Percentiles rank a stretch among this genome's conserved stretches.
phyloP scores from a whole-genome alignment of 2,113 vertebrate genomes.

The Ciconia stormi region DNA sequence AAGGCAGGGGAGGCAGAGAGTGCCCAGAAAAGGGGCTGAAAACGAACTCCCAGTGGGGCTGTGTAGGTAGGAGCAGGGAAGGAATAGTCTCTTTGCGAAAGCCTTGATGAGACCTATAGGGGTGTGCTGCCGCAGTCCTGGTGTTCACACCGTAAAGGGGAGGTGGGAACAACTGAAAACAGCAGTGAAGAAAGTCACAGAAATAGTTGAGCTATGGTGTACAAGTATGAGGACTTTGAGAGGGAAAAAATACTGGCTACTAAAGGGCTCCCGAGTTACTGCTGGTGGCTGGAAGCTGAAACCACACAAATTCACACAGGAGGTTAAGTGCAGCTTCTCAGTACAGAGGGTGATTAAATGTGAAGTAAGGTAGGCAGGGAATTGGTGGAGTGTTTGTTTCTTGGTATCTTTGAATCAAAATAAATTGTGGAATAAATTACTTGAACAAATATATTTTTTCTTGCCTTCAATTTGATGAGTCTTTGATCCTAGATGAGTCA shows the following conservation, averaged over 20 bases:
- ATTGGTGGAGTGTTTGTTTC: background rate
- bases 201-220: background rate
- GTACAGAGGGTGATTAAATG: background rate
- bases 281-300: background rate
- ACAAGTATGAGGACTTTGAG: fast-evolving
- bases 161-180: background rate
- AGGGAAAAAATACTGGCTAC: background rate
- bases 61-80: background rate
- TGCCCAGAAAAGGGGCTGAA: background rate
- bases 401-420: background rate
- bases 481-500: background rate
- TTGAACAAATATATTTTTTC: background rate
- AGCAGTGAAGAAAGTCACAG: background rate
- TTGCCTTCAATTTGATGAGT: background rate
- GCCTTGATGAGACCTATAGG: too few species aligned
- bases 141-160: background rate
- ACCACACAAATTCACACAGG: background rate
- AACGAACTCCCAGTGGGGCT: background rate
- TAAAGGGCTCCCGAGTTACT: background rate
- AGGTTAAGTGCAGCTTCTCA: background rate
- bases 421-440: background rate
- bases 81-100: background rate
- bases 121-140: background rate
- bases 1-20: background rate
- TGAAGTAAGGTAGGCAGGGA: background rate